phyloP scores from a whole-genome alignment of 2,113 vertebrate species.

The Muntiacus muntjak region DNA sequence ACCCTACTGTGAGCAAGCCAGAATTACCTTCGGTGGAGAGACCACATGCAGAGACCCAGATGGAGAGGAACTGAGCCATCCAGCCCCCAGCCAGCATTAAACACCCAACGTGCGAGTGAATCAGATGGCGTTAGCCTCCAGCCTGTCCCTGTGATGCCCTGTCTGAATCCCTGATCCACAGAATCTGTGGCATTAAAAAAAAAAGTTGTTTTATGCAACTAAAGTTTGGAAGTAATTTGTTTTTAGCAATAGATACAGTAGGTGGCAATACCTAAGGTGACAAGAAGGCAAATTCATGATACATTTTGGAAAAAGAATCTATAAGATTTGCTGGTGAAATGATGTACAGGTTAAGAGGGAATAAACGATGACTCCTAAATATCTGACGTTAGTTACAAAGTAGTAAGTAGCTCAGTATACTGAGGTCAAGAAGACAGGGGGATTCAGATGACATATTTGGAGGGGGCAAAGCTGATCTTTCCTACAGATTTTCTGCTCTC shows the following conservation, averaged over 20 bases:
- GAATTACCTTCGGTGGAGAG: not conserved
- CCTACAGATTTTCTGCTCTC: slow-evolving; percentile 26
- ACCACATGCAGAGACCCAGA: not conserved
- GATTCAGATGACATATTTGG: not conserved
- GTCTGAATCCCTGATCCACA: not conserved
- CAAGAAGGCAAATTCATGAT: not conserved
- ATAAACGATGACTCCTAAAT: not conserved
- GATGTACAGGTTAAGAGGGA: not conserved
- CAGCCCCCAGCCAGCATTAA: not conserved
- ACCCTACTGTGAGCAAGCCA: not conserved
- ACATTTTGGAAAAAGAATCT: not conserved
- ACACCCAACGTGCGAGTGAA: not conserved
- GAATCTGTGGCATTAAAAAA: not conserved
- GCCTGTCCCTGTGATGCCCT: not conserved
- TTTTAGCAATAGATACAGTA: not conserved
- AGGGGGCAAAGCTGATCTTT: not conserved
- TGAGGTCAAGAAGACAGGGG: not conserved
- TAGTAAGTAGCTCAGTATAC: not conserved
- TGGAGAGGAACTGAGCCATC: not conserved
- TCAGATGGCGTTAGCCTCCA: not conserved
- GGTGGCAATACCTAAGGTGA: not conserved
- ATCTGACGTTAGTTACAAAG: not conserved
- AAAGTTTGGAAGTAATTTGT: not conserved
- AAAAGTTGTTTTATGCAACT: not conserved
- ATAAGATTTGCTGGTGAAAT: not conserved